Evolutionary conservation across 2,797 vertebrate genomes (phyloP).

Genomic region (Peromyscus attwateri): DNA sequence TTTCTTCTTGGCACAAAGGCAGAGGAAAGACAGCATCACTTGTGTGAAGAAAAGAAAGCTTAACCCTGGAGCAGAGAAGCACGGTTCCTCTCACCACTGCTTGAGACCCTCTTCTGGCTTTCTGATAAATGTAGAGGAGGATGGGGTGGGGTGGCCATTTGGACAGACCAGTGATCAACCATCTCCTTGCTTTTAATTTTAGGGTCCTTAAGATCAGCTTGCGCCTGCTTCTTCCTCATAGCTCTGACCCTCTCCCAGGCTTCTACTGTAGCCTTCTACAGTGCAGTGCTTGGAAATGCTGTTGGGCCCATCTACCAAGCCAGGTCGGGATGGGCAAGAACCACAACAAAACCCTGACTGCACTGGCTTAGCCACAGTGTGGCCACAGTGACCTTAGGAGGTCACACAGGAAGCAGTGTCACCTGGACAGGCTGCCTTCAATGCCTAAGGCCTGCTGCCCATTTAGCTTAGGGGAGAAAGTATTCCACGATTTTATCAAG

Average conservation of each 20-base stretch:
- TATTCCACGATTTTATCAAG: not conserved
- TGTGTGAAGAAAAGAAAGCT: not conserved
- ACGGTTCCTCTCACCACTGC: not conserved
- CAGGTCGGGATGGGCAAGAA: not conserved
- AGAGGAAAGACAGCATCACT: not conserved
- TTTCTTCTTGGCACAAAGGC: constrained; percentile 20
- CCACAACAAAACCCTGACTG: not conserved
- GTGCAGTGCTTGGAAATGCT: not conserved
- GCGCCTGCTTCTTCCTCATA: not conserved
- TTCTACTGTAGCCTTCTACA: not conserved
- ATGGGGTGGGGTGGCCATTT: accelerated
- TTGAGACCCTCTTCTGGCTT: not conserved
- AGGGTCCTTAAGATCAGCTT: not conserved
- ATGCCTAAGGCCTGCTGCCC: not conserved
- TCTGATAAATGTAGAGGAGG: not conserved
- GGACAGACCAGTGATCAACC: not conserved
- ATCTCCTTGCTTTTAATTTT: not conserved
- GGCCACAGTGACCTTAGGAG: not conserved
- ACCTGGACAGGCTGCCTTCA: not conserved
- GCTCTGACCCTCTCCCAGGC: not conserved
- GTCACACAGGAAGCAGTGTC: not conserved
- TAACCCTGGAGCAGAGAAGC: not conserved
- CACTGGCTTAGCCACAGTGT: not conserved
- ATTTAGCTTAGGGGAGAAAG: not conserved
- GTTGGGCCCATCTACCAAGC: not conserved